Evolutionary conservation across 2,888 invertebrate genomes (phyloP).

Genomic region (Gortyna flavago): DNA sequence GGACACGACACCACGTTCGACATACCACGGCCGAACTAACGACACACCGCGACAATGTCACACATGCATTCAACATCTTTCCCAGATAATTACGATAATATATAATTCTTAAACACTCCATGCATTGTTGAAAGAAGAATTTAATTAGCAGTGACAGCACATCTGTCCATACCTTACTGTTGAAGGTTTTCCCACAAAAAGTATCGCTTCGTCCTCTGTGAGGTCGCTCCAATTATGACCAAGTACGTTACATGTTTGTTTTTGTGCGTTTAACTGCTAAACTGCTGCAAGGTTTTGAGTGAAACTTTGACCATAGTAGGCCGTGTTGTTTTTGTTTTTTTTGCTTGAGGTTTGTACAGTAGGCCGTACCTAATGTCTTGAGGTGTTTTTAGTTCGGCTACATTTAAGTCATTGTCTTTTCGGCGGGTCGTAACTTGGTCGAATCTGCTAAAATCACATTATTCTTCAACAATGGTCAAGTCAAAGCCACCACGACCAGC

Average conservation of each 20-base stretch:
- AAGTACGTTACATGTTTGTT: slow-evolving; percentile 61
- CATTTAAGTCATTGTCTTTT: too few species aligned
- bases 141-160: slow-evolving; percentile 46
- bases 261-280: slow-evolving; percentile 45
- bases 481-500: neutral
- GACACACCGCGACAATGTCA: slow-evolving; percentile 40
- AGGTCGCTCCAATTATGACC: slow-evolving; percentile 64
- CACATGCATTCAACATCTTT: slow-evolving; percentile 49
- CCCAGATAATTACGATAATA: slow-evolving; percentile 57
- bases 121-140: slow-evolving; percentile 61
- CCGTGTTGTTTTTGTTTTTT: slow-evolving; percentile 20
- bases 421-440: neutral
- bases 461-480: neutral
- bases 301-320: slow-evolving; percentile 42
- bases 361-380: neutral
- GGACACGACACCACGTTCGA: neutral
- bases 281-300: slow-evolving; percentile 53
- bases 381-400: neutral
- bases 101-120: slow-evolving; percentile 49
- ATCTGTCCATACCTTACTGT: slow-evolving; percentile 51
- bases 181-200: slow-evolving; percentile 65
- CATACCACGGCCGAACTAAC: slow-evolving; percentile 16
- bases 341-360: neutral
- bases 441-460: neutral
- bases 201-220: slow-evolving; percentile 52